Conservation (phyloP, 1,140 invertebrate genomes). For the Panagrolaimus sp. region DNA sequence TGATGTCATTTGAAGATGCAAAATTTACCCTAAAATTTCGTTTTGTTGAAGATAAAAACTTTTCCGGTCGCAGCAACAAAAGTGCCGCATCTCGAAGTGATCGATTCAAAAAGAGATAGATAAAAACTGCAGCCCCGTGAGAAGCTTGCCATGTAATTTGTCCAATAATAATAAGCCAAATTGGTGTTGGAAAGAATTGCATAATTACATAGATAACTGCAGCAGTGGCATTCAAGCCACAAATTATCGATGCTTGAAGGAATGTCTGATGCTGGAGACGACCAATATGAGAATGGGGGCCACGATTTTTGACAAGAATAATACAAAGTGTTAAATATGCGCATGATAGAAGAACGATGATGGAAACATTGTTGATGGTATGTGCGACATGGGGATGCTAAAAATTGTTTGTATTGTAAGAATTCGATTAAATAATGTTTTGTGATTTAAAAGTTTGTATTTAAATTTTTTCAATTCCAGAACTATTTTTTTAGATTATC, state of each 20-base stretch:
- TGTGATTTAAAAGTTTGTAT: no score
- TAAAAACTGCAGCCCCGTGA: slow-evolving; percentile 14
- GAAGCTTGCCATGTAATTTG: slow-evolving; percentile 20
- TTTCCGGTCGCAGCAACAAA: background rate
- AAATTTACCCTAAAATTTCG: no score
- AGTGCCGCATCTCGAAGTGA: background rate
- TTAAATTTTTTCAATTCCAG: no score
- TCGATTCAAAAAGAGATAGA: slow-evolving; percentile 6
- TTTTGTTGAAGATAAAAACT: no score
- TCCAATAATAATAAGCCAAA: slow-evolving; percentile 19
- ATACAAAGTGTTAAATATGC: background rate
- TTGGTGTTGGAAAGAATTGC: slow-evolving; percentile 21
- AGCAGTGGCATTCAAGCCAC: slow-evolving; percentile 24
- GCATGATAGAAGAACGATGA: background rate
- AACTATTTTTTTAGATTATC: no score
- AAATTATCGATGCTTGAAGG: slow-evolving; percentile 26
- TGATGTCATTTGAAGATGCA: no score
- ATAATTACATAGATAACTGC: slow-evolving; percentile 28
- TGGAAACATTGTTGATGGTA: background rate
- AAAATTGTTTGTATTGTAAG: no score
- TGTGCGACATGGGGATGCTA: background rate
- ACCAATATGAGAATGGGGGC: no score
- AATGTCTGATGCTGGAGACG: slow-evolving; percentile 17
- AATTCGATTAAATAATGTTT: no score
- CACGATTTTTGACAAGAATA: background rate